Conservation (phyloP, 2,113 vertebrate species). For the Cinclus mexicanus region DNA sequence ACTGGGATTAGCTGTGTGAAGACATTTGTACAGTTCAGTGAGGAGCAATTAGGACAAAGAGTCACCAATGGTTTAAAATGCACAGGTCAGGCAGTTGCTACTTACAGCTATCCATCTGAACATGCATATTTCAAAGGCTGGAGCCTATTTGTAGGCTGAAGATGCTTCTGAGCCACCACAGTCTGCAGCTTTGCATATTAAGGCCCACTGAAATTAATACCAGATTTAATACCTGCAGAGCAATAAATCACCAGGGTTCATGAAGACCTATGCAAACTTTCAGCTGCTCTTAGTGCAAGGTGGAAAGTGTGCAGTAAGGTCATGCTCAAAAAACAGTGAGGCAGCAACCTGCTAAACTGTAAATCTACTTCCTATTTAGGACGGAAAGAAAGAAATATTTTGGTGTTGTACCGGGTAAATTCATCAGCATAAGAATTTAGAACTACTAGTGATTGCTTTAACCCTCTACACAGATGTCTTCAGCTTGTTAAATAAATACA, state of each 20-base stretch:
- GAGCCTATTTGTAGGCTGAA: neutral
- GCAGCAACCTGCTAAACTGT: neutral
- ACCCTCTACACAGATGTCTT: neutral
- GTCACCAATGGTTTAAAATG: neutral
- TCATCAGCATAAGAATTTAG: neutral
- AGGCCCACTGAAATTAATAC: neutral
- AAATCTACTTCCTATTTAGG: neutral
- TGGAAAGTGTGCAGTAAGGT: neutral
- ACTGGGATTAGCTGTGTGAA: neutral
- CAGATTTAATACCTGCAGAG: neutral
- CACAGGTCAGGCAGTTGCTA: neutral
- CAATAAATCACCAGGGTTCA: neutral
- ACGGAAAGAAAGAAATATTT: neutral
- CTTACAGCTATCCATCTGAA: neutral
- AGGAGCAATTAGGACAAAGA: neutral
- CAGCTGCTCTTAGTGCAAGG: neutral
- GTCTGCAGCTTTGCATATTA: neutral
- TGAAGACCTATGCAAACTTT: neutral
- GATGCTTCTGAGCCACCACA: neutral
- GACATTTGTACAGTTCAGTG: neutral
- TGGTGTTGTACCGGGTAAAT: neutral
- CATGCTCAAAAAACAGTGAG: neutral
- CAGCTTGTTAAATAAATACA: neutral
- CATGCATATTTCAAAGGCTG: neutral
- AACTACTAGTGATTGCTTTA: neutral